Evolutionary conservation across 1,140 invertebrate genomes (phyloP).

Genomic region (Platyura marginata): DNA sequence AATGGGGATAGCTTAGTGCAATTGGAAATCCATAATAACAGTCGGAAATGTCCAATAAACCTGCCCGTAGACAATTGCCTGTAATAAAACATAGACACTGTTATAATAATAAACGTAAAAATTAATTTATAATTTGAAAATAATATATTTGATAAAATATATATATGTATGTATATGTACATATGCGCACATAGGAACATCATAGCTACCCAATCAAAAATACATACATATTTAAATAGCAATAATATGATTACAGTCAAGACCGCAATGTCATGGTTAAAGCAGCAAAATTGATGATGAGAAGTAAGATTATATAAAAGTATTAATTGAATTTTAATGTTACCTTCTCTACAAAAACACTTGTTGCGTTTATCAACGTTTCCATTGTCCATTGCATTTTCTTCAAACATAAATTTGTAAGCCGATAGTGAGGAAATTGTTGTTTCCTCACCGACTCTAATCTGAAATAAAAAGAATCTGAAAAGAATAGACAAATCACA

Average conservation of each 20-base stretch:
- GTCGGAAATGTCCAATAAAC: constrained; percentile 55
- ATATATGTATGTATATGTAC: not conserved
- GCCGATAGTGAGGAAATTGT: constrained; percentile 33
- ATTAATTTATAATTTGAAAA: not conserved
- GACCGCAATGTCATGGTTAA: too few relatives aligned
- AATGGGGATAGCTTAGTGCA: constrained; percentile 76
- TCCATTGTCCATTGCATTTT: constrained; percentile 60
- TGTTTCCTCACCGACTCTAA: constrained; percentile 34
- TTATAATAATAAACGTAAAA: not conserved
- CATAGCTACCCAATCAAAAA: too few relatives aligned
- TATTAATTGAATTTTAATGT: too few relatives aligned
- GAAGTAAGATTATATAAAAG: too few relatives aligned
- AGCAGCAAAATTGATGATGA: too few relatives aligned
- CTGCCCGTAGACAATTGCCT: constrained; percentile 44
- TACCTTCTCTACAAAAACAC: constrained; percentile 51
- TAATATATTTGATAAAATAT: not conserved
- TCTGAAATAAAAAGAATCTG: constrained; percentile 25
- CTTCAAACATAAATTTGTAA: constrained; percentile 48
- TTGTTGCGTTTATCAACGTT: constrained; percentile 45
- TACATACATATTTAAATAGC: too few relatives aligned
- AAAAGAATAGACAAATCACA: constrained; percentile 3
- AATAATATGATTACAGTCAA: too few relatives aligned
- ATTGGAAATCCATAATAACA: constrained; percentile 77
- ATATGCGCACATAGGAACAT: not conserved
- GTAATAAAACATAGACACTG: constrained; percentile 3